Conservation (phyloP, 2,797 vertebrate genomes). For the Furcifer pardalis region DNA sequence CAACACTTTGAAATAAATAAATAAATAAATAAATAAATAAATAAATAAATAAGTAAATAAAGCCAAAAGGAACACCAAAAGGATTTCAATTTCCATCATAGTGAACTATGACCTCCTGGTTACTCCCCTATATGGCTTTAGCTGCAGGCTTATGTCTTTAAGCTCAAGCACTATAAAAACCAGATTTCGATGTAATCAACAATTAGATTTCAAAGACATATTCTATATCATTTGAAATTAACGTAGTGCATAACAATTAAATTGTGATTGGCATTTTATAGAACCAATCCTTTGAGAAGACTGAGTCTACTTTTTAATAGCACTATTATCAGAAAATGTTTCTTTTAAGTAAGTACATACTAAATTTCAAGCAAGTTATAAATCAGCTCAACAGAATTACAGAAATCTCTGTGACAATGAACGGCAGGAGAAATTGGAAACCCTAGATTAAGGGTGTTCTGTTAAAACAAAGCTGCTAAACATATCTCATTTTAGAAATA, state of each 20-base stretch:
- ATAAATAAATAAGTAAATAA: too few relatives aligned
- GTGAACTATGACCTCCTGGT: slow-evolving; percentile 67
- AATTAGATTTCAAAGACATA: slow-evolving; percentile 76
- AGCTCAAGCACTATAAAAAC: slow-evolving; percentile 68
- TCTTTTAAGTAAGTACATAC: slow-evolving; percentile 47
- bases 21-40: too few relatives aligned
- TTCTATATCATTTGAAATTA: slow-evolving; percentile 72
- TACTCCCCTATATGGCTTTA: slow-evolving; percentile 59
- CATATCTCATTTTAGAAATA: not conserved
- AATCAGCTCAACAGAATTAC: slow-evolving; percentile 11
- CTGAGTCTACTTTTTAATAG: slow-evolving; percentile 57
- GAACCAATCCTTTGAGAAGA: slow-evolving; percentile 64
- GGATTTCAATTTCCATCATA: slow-evolving; percentile 56
- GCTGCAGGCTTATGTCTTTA: slow-evolving; percentile 64
- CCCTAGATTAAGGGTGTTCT: slow-evolving; percentile 51
- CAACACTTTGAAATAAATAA: too few relatives aligned
- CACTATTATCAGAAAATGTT: slow-evolving; percentile 23
- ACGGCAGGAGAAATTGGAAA: slow-evolving; percentile 37
- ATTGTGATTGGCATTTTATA: slow-evolving; percentile 69
- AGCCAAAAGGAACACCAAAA: slow-evolving; percentile 57
- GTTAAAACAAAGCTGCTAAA: not conserved
- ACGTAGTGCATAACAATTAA: slow-evolving; percentile 71
- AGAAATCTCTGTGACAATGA: slow-evolving; percentile 12
- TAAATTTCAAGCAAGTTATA: slow-evolving; percentile 44
- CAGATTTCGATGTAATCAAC: slow-evolving; percentile 73